Base-by-base conservation (phyloP, 2,797 vertebrate species). In the Acropternis orthonyx region DNA sequence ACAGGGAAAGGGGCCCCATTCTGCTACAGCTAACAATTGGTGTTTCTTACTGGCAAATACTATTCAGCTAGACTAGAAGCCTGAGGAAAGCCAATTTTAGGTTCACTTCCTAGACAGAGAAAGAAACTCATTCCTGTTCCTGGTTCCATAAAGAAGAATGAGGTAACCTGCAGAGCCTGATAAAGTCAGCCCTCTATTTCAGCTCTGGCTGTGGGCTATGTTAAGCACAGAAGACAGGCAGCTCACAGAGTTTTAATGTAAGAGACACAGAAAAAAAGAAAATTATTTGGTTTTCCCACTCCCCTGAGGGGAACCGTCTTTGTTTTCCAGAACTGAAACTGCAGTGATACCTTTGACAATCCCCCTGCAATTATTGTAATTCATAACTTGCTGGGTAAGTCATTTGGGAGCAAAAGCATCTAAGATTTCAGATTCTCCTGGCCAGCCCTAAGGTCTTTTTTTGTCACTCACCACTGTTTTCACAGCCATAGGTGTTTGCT, bases 81-180 rank as follows among this genome's bases (percentile, higher is more conserved):
- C 91, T 73, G 62, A 94, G 87, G 87, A 95, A 96, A 96, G 95
- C 41, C 82, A 92, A 96, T 92, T 75, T 93, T 85, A 83, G 19
- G 58, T 86, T 92, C 72, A 55, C 62, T 94, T 97, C 82, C 85
- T 89, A 92, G 85, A 93, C 81, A 96, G 28, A 89, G 93, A 95
- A 94, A 88, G 78, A 93, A 95, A 93, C 85, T 89, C 87, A 76
- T 96, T 93, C 91, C 93, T 94, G 73, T 78, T 94, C 89, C 87
- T 69, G 85, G 93, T 95, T 91, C 85, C 58, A 63, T 89, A 89
- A 91, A 95, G 75, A 49, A 95, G 75, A 93, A 80, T 49, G 69
- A 94, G 52, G 66, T 88, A 93, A 93, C 72, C 75, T 91, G 92
- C 84, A 75, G n/a, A 82, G 72, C 54, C 49, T 92, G 93, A 96